Evolutionary conservation across 2,888 invertebrate genomes (phyloP), one percentile per base, ranked within the genome.

Genomic region (Phrixothrix hirtus): DNA sequence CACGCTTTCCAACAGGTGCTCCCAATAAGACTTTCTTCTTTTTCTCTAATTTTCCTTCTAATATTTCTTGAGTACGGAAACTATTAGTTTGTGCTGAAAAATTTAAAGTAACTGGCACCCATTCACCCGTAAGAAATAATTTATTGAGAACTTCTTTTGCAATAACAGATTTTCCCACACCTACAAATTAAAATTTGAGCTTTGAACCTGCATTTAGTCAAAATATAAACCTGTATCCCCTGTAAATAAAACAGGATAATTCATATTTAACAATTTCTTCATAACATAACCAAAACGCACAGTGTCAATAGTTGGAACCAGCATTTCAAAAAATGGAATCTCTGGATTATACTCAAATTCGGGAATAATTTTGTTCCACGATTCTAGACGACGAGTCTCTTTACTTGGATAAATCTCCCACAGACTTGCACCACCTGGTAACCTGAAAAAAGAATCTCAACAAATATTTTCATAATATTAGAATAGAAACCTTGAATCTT

Each of bases 1-100:
- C 81, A 51, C 86, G 85, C 73, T 92, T 93, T 7, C 90, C 91
- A 17, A 85, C 71, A 0, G 94, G 93, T 0, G 93, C 91, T 5
- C 92, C 92, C 29, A 94, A 75, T 3, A 90, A 80, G 15, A 84
- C 88, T 56, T 86, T 86, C 60, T 89, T 89, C 30, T 89, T 84
- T 69, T 88, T 92, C 67, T 94, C 94, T 57, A 95, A 73, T 58
- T 92, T 90, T 2, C 84, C 77, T 74, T 95, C 95, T 41, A 95
- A 83, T 73, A 94, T 92, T 75, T 90, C 89, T 76, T 89, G 89
- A 0, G 92, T 93, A 15, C 91, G 80, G 15, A 81, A 75, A 64
- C 92, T 93, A 72, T 88, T 89, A 0, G 95, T 95, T 78, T 95
- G 94, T 0, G 95, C 94, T 0, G 94, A 94, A 75, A 95, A 95